These are phyloP conservation scores for Melanotaenia maccullochi DNA, from an alignment of 2,797 vertebrate species.

Conservation along the genomic window DNA sequence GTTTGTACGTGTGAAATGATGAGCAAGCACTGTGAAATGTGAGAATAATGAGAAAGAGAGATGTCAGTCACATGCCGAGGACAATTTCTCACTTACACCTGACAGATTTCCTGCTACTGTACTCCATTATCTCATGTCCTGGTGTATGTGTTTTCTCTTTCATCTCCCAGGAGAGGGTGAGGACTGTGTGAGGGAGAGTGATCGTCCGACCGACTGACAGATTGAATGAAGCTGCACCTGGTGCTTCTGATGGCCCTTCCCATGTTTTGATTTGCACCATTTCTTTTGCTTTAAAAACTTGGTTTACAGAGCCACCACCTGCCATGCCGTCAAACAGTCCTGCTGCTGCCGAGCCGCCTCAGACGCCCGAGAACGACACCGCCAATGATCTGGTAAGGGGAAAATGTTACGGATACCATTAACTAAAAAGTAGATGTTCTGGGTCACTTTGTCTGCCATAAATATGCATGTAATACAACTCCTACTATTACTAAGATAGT, in stretches of 20 bases:
- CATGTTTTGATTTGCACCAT: constrained; percentile 71
- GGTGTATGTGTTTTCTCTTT: constrained; percentile 35
- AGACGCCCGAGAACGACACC: constrained; percentile 69
- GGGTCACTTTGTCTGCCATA: background rate
- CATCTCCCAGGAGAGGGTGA: constrained; percentile 56
- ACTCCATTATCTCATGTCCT: constrained; percentile 12
- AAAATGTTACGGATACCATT: background rate
- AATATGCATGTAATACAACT: background rate
- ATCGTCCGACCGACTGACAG: constrained; percentile 33
- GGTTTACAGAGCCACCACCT: constrained; percentile 51
- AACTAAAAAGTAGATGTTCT: background rate
- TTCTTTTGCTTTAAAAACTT: constrained; percentile 37
- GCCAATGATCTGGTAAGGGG: constrained; percentile 70
- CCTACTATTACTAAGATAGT: background rate
- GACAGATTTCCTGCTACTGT: constrained; percentile 23
- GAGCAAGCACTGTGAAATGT: constrained; percentile 3
- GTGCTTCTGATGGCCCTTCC: constrained; percentile 56
- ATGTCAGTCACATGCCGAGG: constrained; percentile 13
- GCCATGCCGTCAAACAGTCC: constrained; percentile 82
- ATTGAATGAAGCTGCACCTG: constrained; percentile 74
- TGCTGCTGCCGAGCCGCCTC: constrained; percentile 61
- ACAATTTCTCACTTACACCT: constrained; percentile 23
- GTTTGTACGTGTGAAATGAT: constrained; percentile 3
- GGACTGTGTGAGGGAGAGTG: constrained; percentile 34
- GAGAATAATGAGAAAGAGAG: background rate